Evolutionary conservation across 1,140 invertebrate species (phyloP).

Genomic region (Papilio polyxenes): DNA sequence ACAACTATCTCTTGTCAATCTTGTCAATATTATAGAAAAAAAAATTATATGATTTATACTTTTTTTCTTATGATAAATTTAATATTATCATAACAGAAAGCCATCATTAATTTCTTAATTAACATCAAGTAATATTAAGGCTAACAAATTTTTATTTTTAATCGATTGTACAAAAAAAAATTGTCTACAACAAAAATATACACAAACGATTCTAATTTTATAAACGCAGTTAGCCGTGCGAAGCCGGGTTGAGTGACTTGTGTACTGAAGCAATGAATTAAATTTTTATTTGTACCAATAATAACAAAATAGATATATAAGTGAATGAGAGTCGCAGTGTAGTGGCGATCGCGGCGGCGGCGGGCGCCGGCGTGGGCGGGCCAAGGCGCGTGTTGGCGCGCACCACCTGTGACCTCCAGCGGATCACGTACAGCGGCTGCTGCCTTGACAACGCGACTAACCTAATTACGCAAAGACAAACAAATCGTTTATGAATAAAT

Average conservation of each 20-base stretch:
- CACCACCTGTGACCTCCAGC: slow-evolving; percentile 84
- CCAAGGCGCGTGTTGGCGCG: slow-evolving; percentile 82
- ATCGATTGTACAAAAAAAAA: neutral
- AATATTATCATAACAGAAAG: too few species aligned
- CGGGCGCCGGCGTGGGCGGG: slow-evolving; percentile 82
- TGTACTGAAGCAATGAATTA: slow-evolving; percentile 8
- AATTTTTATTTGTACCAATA: slow-evolving; percentile 13
- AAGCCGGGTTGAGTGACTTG: slow-evolving; percentile 2
- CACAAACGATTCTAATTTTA: neutral
- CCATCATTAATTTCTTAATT: neutral
- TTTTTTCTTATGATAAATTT: too few species aligned
- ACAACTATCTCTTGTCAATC: too few species aligned
- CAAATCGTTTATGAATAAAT: neutral
- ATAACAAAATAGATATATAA: slow-evolving; percentile 17
- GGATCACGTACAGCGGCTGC: slow-evolving; percentile 77
- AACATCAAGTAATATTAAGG: neutral
- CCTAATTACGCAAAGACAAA: slow-evolving; percentile 45
- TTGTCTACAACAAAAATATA: neutral
- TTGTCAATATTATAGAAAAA: too few species aligned
- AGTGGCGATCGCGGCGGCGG: slow-evolving; percentile 69
- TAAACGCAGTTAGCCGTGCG: neutral
- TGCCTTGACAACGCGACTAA: slow-evolving; percentile 71
- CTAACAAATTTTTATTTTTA: neutral
- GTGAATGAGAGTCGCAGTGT: neutral
- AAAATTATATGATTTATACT: too few species aligned